Percentiles rank a stretch among this genome's conserved stretches.
Conservation (phyloP, 2,888 invertebrate genomes). For the Glyphotaelius pellucidus region DNA sequence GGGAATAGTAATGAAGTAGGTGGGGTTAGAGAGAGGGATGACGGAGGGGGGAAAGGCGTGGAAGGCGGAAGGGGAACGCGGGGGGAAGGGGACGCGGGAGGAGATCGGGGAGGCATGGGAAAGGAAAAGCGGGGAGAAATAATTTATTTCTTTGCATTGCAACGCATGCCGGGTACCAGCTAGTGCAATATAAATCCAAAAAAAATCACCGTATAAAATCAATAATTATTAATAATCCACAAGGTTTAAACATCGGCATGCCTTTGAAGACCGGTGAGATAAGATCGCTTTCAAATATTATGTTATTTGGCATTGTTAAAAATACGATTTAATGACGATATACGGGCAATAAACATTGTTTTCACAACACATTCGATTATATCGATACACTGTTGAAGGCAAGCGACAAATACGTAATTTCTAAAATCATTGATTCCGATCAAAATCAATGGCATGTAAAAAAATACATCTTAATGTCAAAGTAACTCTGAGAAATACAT, state of each 20-base stretch:
- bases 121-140: too few relatives aligned
- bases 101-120: too few relatives aligned
- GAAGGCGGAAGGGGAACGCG: too few relatives aligned
- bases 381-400: neutral
- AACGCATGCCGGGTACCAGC: too few relatives aligned
- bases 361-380: neutral
- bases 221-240: neutral
- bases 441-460: neutral
- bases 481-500: neutral
- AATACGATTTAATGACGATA: neutral
- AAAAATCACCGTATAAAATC: neutral
- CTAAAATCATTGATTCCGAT: neutral
- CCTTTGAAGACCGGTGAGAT: neutral
- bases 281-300: neutral
- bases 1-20: too few relatives aligned
- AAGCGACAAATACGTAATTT: neutral
- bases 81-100: too few relatives aligned
- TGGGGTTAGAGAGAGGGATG: too few relatives aligned
- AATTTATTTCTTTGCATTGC: too few relatives aligned
- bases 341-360: neutral
- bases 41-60: too few relatives aligned
- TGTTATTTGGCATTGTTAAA: neutral
- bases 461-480: neutral
- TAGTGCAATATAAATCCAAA: neutral
- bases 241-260: neutral